Conservation (phyloP, 2,797 vertebrate species). For the Gymnopithys bicolor region DNA sequence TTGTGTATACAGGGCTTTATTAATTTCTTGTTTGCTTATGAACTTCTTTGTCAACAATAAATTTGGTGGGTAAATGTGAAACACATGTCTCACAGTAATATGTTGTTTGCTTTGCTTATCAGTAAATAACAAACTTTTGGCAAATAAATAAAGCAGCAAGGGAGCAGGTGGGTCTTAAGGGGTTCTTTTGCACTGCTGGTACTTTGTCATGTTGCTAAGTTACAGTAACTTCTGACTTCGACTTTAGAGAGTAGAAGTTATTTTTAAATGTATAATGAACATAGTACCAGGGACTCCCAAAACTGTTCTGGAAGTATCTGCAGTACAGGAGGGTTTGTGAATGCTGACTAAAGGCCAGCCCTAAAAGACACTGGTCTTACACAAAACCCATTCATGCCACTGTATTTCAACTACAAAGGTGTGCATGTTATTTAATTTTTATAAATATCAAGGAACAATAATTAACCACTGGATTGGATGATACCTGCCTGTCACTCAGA, state of each 20-base stretch:
- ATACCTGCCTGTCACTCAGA: background rate
- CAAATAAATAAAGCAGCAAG: slow-evolving; percentile 51
- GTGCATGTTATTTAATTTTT: background rate
- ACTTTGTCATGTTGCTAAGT: slow-evolving; percentile 70
- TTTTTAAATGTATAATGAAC: slow-evolving; percentile 58
- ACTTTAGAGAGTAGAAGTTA: slow-evolving; percentile 43
- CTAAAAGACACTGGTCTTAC: background rate
- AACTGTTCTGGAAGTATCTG: background rate
- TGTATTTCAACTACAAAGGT: background rate
- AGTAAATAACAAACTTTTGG: slow-evolving; percentile 68
- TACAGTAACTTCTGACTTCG: slow-evolving; percentile 51
- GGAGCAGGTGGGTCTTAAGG: slow-evolving; percentile 41
- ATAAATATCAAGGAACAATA: background rate
- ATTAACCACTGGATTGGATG: background rate
- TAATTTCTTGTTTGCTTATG: slow-evolving; percentile 61
- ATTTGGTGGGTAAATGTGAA: slow-evolving; percentile 34
- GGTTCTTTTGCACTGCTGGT: slow-evolving; percentile 30
- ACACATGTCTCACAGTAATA: background rate
- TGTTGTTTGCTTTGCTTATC: slow-evolving; percentile 68
- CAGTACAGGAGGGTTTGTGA: background rate
- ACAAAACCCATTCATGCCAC: background rate
- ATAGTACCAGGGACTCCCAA: background rate
- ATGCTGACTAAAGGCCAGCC: background rate
- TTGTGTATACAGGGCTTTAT: slow-evolving; percentile 21
- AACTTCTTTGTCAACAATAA: slow-evolving; percentile 54